Percentiles rank a stretch among this genome's conserved stretches.
Conservation (phyloP, 2,888 invertebrate genomes). For the Lepeophtheirus nordmannii region DNA sequence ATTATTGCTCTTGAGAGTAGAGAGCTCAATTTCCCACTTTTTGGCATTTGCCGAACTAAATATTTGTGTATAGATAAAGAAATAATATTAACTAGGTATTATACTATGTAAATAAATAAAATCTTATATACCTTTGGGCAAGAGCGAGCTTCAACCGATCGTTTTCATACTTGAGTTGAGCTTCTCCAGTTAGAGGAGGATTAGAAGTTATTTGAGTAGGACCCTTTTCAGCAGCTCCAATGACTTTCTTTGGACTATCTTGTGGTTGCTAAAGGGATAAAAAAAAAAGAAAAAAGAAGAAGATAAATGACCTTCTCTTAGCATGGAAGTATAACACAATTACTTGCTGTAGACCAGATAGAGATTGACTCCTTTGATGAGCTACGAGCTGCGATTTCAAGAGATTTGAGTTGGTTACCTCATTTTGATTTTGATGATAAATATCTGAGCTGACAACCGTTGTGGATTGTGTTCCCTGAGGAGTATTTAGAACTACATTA, state of each 20-base stretch:
- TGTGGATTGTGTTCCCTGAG: not conserved
- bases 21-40: slow-evolving; percentile 94
- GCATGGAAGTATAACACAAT: not conserved
- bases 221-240: slow-evolving; percentile 24
- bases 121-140: slow-evolving; percentile 60
- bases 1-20: slow-evolving; percentile 89
- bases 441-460: not conserved
- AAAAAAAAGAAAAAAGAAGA: not conserved
- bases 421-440: slow-evolving; percentile 24
- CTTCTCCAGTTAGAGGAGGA: slow-evolving; percentile 43
- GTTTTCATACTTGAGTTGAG: slow-evolving; percentile 90
- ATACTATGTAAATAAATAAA: not conserved
- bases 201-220: not conserved
- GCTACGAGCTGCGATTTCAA: slow-evolving; percentile 26
- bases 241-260: slow-evolving; percentile 29
- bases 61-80: slow-evolving; percentile 26
- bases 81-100: slow-evolving; percentile 19
- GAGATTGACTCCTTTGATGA: slow-evolving; percentile 37
- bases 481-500: not conserved
- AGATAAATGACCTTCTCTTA: too few relatives aligned
- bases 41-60: slow-evolving; percentile 88
- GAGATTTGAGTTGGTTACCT: slow-evolving; percentile 27
- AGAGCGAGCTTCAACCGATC: slow-evolving; percentile 85
- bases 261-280: slow-evolving; percentile 1
- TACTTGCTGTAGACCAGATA: slow-evolving; percentile 34